Conservation (phyloP, 2,797 vertebrate species). For the Cossypha niveicapilla region DNA sequence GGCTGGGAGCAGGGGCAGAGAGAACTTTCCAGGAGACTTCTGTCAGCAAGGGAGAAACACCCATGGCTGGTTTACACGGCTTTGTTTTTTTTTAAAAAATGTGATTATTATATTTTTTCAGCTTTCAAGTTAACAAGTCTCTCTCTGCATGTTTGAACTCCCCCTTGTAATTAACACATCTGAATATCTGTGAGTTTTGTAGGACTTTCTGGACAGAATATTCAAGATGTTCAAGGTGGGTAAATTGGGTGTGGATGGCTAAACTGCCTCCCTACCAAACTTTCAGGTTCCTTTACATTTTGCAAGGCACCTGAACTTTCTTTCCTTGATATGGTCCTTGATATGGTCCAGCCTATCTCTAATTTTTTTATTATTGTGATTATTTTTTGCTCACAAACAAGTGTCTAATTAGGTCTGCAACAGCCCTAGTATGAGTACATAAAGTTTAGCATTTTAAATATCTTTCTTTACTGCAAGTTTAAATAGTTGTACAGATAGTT, state of each 20-base stretch:
- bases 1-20: background rate
- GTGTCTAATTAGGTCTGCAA: conserved; percentile 78
- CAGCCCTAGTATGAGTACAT: conserved; percentile 76
- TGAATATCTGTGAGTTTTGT: conserved; percentile 53
- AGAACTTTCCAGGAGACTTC: background rate
- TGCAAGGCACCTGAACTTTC: conserved; percentile 57
- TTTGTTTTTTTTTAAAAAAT: no score
- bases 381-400: conserved; percentile 72
- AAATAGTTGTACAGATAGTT: conserved; percentile 86
- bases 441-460: conserved; percentile 78
- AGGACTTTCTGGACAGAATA: conserved; percentile 32
- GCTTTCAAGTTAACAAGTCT: conserved; percentile 60
- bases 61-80: background rate
- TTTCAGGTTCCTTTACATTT: conserved; percentile 60
- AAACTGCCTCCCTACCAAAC: conserved; percentile 41
- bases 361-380: conserved; percentile 72
- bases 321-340: conserved; percentile 67
- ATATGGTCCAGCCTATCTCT: conserved; percentile 78
- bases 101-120: background rate
- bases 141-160: conserved; percentile 54
- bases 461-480: conserved; percentile 84
- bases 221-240: conserved; percentile 21
- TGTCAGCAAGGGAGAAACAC: background rate
- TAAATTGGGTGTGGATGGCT: conserved; percentile 16
- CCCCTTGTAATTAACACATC: conserved; percentile 54